phyloP scores from a whole-genome alignment of 2,797 vertebrate genomes.

The Sebastes goodei region DNA sequence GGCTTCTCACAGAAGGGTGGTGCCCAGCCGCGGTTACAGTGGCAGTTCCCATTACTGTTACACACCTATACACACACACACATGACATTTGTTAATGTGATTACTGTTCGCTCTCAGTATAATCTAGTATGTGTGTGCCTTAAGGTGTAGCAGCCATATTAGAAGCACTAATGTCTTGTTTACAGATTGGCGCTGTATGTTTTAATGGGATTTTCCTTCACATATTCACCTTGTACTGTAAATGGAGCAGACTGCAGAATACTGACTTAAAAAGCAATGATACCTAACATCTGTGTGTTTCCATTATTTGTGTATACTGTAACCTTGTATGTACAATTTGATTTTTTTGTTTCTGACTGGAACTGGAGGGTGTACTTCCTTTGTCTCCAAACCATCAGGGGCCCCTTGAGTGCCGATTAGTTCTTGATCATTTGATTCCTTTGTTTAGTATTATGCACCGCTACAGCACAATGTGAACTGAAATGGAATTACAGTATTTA shows the following conservation, averaged over 20 bases:
- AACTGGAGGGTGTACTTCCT: not conserved
- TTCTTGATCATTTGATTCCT: not conserved
- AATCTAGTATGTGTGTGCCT: constrained; percentile 8
- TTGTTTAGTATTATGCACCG: not conserved
- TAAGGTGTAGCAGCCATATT: constrained; percentile 18
- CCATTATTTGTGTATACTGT: not conserved
- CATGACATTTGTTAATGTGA: not conserved
- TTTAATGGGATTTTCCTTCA: constrained; percentile 14
- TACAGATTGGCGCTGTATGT: not conserved
- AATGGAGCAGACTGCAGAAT: not conserved
- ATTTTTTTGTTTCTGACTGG: not conserved
- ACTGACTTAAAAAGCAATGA: not conserved
- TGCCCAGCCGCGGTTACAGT: constrained; percentile 90
- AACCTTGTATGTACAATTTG: not conserved
- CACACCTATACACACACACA: constrained; percentile 84
- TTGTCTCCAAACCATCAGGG: not conserved
- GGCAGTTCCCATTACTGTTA: constrained; percentile 95
- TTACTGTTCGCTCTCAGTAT: not conserved
- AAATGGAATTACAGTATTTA: not conserved
- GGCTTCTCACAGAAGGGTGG: constrained; percentile 91
- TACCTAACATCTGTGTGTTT: not conserved
- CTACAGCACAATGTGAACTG: not conserved
- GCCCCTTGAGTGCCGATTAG: not conserved
- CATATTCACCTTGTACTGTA: not conserved
- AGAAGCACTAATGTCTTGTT: constrained; percentile 31